Percentiles rank a stretch among this genome's conserved stretches.
These are phyloP conservation scores for Alethe castanea DNA, from an alignment of 2,113 vertebrate species.

Conservation along the genomic window DNA sequence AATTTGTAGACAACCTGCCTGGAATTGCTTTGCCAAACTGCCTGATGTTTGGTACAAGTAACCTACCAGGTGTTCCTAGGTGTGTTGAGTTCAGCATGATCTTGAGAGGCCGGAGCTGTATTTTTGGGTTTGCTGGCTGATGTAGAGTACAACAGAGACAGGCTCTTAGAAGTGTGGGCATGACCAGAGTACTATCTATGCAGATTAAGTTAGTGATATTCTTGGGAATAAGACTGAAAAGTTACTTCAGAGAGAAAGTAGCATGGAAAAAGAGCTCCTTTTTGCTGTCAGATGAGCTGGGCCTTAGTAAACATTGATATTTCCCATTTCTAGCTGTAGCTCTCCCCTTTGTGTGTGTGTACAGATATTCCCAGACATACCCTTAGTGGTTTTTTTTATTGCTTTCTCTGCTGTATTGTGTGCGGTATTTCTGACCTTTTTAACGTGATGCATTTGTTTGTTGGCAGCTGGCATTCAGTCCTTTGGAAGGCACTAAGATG, in stretches of 20 bases:
- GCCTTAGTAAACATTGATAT: not conserved
- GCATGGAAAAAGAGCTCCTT: not conserved
- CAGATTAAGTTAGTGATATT: not conserved
- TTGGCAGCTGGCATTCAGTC: constrained; percentile 86
- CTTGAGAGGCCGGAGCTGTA: not conserved
- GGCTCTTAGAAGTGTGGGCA: not conserved
- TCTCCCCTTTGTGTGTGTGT: not conserved
- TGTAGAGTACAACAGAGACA: not conserved
- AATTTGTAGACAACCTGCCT: not conserved
- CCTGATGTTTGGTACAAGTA: not conserved
- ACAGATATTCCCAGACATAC: not conserved
- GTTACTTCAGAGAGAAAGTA: not conserved
- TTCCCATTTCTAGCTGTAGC: not conserved
- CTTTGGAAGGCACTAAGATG: constrained; percentile 97
- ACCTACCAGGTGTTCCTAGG: not conserved
- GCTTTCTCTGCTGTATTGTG: not conserved
- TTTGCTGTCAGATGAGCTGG: not conserved
- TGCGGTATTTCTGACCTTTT: not conserved
- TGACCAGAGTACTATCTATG: not conserved
- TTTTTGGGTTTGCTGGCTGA: not conserved
- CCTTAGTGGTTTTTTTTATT: not conserved
- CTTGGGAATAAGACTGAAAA: not conserved
- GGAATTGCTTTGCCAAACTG: not conserved
- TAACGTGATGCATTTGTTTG: not conserved
- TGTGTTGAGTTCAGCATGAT: not conserved